Percentiles rank a stretch among this genome's conserved stretches.
phyloP scores from a whole-genome alignment of 2,888 invertebrate genomes.

The Flexamia atlantica region DNA sequence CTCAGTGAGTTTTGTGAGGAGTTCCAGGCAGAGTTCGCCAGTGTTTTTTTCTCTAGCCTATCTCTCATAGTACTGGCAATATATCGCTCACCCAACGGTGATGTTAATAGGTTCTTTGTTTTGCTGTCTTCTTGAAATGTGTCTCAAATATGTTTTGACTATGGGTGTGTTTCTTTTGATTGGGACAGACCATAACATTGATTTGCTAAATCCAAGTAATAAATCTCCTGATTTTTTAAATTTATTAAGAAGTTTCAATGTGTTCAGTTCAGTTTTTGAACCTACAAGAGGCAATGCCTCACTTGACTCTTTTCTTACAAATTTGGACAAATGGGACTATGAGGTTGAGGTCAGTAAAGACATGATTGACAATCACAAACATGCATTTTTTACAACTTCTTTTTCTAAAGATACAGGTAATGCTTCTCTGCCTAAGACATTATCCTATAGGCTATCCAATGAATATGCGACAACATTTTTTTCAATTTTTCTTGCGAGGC shows the following conservation, averaged over 20 bases:
- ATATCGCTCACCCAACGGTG: conserved; percentile 22
- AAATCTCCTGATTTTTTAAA: conserved; percentile 14
- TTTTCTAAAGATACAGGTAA: no score
- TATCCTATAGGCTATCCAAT: no score
- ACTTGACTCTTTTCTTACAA: conserved; percentile 43
- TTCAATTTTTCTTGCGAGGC: no score
- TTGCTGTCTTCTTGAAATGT: conserved; percentile 17
- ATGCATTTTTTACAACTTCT: not conserved
- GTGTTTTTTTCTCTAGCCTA: not conserved
- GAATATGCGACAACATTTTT: no score
- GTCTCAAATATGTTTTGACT: not conserved
- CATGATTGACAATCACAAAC: conserved; percentile 42
- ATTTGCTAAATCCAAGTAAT: not conserved
- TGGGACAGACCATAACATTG: conserved; percentile 19
- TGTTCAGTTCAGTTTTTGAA: not conserved
- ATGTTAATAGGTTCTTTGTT: not conserved
- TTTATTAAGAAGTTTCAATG: not conserved
- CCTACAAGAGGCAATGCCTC: conserved; percentile 5
- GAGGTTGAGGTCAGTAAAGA: conserved; percentile 20
- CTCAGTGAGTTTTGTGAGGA: not conserved
- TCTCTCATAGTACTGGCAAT: not conserved
- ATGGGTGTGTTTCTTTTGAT: not conserved
- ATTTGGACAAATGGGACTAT: conserved; percentile 27
- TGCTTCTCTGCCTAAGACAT: no score
- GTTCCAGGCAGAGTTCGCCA: conserved; percentile 5